phyloP scores from a whole-genome alignment of 2,888 invertebrate genomes.

The Nymphalis urticae region DNA sequence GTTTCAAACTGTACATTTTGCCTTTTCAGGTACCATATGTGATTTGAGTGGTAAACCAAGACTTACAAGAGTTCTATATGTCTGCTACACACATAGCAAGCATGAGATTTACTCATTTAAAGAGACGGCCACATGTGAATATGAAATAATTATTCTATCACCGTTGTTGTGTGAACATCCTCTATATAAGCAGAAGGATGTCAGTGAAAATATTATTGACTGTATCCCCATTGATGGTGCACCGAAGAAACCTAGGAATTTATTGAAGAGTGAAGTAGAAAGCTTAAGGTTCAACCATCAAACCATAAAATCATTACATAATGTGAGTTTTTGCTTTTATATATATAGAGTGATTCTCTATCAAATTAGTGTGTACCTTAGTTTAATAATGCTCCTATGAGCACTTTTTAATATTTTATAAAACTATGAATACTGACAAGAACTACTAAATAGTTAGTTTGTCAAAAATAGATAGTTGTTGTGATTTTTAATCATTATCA shows the following conservation, averaged over 20 bases:
- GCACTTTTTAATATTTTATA: too few species aligned
- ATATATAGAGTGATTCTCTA: background rate
- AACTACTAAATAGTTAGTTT: too few species aligned
- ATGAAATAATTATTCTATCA: conserved; percentile 94
- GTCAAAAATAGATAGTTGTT: too few species aligned
- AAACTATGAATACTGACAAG: too few species aligned
- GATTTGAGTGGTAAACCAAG: conserved; percentile 94
- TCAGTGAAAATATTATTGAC: conserved; percentile 88
- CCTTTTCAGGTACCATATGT: conserved; percentile 87
- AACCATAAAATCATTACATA: conserved; percentile 61
- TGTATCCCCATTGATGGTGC: conserved; percentile 86
- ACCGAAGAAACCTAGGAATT: conserved; percentile 86
- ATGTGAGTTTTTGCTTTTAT: conserved; percentile 55
- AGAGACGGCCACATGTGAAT: conserved; percentile 96
- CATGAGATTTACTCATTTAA: conserved; percentile 96
- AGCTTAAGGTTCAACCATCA: conserved; percentile 86
- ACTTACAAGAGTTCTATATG: conserved; percentile 90
- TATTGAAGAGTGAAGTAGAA: conserved; percentile 87
- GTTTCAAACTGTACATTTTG: background rate
- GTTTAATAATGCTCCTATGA: too few species aligned
- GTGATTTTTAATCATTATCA: too few species aligned
- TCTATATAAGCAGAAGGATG: conserved; percentile 89
- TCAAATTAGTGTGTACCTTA: too few species aligned
- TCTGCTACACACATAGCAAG: conserved; percentile 93
- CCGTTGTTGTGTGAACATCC: conserved; percentile 94